Evolutionary conservation across 2,113 vertebrate species (phyloP).

Genomic region (Crypturellus undulatus): DNA sequence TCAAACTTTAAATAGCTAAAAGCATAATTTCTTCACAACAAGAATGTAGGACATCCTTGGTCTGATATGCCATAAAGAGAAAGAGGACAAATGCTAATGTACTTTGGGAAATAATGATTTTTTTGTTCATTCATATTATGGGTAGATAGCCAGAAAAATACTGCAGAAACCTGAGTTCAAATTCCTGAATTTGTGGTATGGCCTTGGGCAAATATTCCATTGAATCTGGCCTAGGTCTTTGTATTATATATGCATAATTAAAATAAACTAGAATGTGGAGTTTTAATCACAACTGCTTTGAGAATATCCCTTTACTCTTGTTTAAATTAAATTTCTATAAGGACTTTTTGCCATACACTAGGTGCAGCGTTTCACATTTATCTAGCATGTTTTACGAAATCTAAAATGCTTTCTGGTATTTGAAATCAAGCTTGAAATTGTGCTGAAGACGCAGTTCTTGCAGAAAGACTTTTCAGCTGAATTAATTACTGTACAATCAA

Average conservation of each 20-base stretch:
- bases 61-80: background rate
- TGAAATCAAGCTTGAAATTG: slow-evolving; percentile 59
- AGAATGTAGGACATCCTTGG: background rate
- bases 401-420: slow-evolving; percentile 30
- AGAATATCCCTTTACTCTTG: background rate
- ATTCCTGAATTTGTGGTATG: background rate
- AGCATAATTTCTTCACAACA: background rate
- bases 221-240: background rate
- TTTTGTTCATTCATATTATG: background rate
- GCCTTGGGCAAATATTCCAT: background rate
- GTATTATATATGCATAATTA: background rate
- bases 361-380: background rate
- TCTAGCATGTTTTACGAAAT: slow-evolving; percentile 29
- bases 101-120: background rate
- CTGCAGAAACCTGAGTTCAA: background rate
- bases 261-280: background rate
- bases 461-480: slow-evolving; percentile 42
- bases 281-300: background rate
- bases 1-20: slow-evolving; percentile 26
- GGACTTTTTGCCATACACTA: background rate
- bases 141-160: background rate
- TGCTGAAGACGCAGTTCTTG: slow-evolving; percentile 53
- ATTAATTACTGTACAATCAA: slow-evolving; percentile 63
- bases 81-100: background rate
- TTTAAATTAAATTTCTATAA: slow-evolving; percentile 20